Conservation (phyloP, 2,888 invertebrate genomes). For the Drosophila ochracea region DNA sequence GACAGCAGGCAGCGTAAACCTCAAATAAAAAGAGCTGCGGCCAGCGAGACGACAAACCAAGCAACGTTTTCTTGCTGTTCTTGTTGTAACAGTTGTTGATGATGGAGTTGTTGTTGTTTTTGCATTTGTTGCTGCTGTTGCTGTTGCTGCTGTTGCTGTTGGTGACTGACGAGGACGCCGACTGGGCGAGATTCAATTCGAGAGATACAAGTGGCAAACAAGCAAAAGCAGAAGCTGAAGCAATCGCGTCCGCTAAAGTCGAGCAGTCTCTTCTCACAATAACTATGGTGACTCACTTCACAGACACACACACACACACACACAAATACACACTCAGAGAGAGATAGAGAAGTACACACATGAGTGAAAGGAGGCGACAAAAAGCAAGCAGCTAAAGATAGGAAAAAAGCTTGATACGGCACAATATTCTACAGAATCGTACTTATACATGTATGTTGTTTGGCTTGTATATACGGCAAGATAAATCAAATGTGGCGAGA, state of each 20-base stretch:
- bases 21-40: slow-evolving; percentile 74
- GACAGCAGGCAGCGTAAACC: slow-evolving; percentile 44
- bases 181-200: slow-evolving; percentile 78
- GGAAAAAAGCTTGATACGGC: slow-evolving; percentile 49
- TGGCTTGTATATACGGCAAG: slow-evolving; percentile 73
- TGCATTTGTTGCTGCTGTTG: slow-evolving; percentile 19
- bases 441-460: slow-evolving; percentile 52
- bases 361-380: slow-evolving; percentile 27
- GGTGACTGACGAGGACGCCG: slow-evolving; percentile 66
- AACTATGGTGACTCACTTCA: slow-evolving; percentile 72
- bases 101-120: slow-evolving; percentile 14
- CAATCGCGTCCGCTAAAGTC: slow-evolving; percentile 54
- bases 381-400: slow-evolving; percentile 17
- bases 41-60: slow-evolving; percentile 65
- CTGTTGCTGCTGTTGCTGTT: slow-evolving; percentile 10
- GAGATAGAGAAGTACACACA: slow-evolving; percentile 6
- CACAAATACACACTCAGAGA: slow-evolving; percentile 18
- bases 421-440: slow-evolving; percentile 52
- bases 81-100: slow-evolving; percentile 11
- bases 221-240: slow-evolving; percentile 40
- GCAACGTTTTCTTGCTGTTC: slow-evolving; percentile 18
- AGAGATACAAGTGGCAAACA: slow-evolving; percentile 76
- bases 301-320: slow-evolving; percentile 27
- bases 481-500: slow-evolving; percentile 83
- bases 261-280: slow-evolving; percentile 59